These are phyloP conservation scores for Piaya cayana DNA, from an alignment of 2,113 vertebrate species.

Conservation along the genomic window DNA sequence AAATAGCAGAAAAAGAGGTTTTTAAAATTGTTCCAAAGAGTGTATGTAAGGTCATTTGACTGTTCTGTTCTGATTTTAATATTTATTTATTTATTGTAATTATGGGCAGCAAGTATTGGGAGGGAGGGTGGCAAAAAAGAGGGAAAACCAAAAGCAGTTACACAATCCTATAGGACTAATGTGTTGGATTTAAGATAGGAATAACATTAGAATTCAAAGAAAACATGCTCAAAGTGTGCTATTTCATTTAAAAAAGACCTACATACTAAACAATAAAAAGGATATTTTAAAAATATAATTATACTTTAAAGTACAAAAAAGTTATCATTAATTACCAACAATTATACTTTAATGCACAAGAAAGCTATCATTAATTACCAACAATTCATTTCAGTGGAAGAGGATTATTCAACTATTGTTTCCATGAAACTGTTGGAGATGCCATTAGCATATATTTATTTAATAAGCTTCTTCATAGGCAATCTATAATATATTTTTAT, in stretches of 20 bases:
- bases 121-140: fast-evolving
- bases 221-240: neutral
- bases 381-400: neutral
- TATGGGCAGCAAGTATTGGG: fast-evolving
- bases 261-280: neutral
- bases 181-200: neutral
- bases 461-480: neutral
- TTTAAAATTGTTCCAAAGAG: neutral
- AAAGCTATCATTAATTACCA: neutral
- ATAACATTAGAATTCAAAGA: neutral
- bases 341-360: neutral
- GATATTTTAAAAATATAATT: neutral
- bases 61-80: neutral
- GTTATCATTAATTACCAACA: neutral
- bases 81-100: neutral
- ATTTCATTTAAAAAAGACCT: neutral
- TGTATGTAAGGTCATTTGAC: neutral
- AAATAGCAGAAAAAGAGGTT: neutral
- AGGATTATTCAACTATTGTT: neutral
- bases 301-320: neutral
- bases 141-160: neutral
- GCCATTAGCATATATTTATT: neutral
- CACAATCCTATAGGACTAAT: neutral
- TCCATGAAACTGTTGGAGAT: neutral
- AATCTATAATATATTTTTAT: neutral